phyloP scores from a whole-genome alignment of 2,113 vertebrate species.

The Cyprinodon variegatus region DNA sequence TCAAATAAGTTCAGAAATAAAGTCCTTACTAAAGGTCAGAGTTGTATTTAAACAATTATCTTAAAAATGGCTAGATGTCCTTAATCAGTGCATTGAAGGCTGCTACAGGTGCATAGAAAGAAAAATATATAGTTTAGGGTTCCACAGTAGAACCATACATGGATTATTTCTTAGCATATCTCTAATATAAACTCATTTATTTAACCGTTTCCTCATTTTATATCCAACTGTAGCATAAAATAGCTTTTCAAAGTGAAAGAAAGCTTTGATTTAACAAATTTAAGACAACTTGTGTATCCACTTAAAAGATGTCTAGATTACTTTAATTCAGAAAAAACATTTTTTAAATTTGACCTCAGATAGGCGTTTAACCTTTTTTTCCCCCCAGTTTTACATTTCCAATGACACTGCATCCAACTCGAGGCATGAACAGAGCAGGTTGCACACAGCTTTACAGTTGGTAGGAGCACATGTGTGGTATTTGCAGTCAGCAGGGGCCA shows the following conservation, averaged over 20 bases:
- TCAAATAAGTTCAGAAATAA: too few species aligned
- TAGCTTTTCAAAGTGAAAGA: not conserved
- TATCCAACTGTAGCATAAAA: not conserved
- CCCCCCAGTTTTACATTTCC: not conserved
- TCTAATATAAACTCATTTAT: not conserved
- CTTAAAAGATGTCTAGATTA: not conserved
- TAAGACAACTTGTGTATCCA: not conserved
- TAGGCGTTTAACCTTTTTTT: not conserved
- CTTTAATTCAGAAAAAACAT: not conserved
- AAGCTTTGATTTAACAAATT: not conserved
- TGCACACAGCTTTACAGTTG: constrained; percentile 19
- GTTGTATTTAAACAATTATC: too few species aligned
- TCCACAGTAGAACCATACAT: too few species aligned
- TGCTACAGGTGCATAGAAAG: too few species aligned
- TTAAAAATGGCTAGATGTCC: too few species aligned
- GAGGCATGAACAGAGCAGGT: constrained; percentile 8
- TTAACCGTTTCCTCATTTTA: too few species aligned
- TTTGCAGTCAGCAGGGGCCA: constrained; percentile 23
- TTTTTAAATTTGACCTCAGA: not conserved
- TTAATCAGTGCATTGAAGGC: too few species aligned
- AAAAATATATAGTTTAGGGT: too few species aligned
- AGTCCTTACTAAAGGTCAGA: too few species aligned
- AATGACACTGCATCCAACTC: constrained; percentile 9
- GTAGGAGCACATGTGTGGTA: constrained; percentile 46
- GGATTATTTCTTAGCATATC: not conserved